These are phyloP conservation scores for Apoda limacodes DNA, from an alignment of 2,888 invertebrate species.

Conservation along the genomic window DNA sequence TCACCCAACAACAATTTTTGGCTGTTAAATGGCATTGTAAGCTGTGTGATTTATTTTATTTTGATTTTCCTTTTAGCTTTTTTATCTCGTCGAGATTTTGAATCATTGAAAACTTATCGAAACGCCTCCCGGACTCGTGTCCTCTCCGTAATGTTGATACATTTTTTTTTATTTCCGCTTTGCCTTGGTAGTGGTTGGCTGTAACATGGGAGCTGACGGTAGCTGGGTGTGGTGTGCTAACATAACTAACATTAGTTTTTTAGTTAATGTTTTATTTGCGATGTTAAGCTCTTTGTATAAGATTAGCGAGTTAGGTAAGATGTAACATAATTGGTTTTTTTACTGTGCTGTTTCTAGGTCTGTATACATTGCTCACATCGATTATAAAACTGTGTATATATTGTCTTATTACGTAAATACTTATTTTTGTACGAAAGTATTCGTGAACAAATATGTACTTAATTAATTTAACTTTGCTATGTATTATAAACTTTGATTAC, in stretches of 20 bases:
- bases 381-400: too few species aligned
- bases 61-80: conserved; percentile 52
- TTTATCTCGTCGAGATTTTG: conserved; percentile 34
- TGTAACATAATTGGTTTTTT: too few species aligned
- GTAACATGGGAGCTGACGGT: conserved; percentile 56
- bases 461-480: too few species aligned
- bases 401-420: too few species aligned
- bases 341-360: too few species aligned
- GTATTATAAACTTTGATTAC: too few species aligned
- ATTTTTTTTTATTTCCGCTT: conserved; percentile 59
- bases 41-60: conserved; percentile 59
- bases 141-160: conserved; percentile 63
- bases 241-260: conserved; percentile 52
- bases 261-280: conserved; percentile 48
- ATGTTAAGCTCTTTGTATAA: conserved; percentile 43
- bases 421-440: too few species aligned
- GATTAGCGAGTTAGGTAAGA: too few species aligned
- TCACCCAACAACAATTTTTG: conserved; percentile 60
- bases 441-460: too few species aligned
- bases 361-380: too few species aligned
- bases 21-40: conserved; percentile 60
- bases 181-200: conserved; percentile 67
- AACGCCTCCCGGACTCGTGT: conserved; percentile 64
- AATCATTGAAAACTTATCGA: too few species aligned
- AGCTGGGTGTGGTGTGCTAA: conserved; percentile 65